Evolutionary conservation across 2,888 invertebrate species (phyloP).

Genomic region (Acrocyrtus sp.): DNA sequence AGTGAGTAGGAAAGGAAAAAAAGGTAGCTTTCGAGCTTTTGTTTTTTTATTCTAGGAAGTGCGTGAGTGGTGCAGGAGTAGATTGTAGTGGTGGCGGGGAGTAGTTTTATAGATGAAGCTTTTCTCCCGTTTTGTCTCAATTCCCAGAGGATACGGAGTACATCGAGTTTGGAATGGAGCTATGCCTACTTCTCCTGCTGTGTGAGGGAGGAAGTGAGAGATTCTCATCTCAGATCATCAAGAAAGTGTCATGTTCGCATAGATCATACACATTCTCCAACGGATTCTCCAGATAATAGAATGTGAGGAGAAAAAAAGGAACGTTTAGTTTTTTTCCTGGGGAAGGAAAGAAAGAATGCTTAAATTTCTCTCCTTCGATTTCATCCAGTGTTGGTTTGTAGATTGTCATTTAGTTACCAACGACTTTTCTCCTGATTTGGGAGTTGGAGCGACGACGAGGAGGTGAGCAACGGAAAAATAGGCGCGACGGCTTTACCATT

Average conservation of each 20-base stretch:
- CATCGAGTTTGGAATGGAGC: constrained; percentile 8
- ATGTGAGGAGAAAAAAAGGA: too few relatives aligned
- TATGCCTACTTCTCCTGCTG: constrained; percentile 1
- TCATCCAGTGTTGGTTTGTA: constrained; percentile 3
- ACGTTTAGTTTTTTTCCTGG: neutral
- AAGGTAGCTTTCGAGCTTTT: too few relatives aligned
- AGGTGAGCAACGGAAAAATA: too few relatives aligned
- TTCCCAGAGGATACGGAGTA: constrained; percentile 31
- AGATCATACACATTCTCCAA: constrained; percentile 38
- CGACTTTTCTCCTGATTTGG: too few relatives aligned
- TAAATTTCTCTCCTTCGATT: constrained; percentile 19
- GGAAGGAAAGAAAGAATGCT: constrained; percentile 2
- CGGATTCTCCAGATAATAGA: constrained; percentile 23
- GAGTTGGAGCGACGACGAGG: too few relatives aligned
- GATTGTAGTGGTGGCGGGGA: too few relatives aligned
- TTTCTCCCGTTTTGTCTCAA: constrained; percentile 23
- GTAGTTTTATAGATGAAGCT: too few relatives aligned
- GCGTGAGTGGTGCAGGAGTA: too few relatives aligned
- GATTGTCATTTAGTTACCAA: neutral
- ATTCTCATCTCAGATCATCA: constrained; percentile 37
- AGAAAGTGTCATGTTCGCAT: constrained; percentile 43
- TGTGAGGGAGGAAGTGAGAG: constrained; percentile 11
- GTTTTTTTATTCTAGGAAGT: too few relatives aligned
- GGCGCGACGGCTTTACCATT: too few relatives aligned
- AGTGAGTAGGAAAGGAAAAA: too few relatives aligned